These are phyloP conservation scores for Drosophila kurseongensis DNA, from an alignment of 1,140 invertebrate species.

Conservation along the genomic window DNA sequence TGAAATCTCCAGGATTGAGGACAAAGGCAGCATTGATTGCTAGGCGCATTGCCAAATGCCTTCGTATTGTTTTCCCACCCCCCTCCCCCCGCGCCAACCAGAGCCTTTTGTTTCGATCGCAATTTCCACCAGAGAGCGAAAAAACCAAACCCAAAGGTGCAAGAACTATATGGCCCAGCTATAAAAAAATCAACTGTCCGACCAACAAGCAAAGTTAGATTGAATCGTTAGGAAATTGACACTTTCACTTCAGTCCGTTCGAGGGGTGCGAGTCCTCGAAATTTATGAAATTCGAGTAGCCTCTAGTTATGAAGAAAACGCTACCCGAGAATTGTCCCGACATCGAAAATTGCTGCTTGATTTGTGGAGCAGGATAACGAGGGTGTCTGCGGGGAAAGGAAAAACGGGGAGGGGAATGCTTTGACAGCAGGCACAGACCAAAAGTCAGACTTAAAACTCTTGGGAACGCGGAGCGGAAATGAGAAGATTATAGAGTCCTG, in stretches of 20 bases:
- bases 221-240: slow-evolving; percentile 77
- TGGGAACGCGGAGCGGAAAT: slow-evolving; percentile 38
- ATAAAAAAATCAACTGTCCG: slow-evolving; percentile 58
- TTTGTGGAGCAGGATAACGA: slow-evolving; percentile 44
- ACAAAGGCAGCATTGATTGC: slow-evolving; percentile 76
- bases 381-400: slow-evolving; percentile 1
- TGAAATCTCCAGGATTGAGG: slow-evolving; percentile 62
- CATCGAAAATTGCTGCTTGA: slow-evolving; percentile 33
- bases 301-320: slow-evolving; percentile 28
- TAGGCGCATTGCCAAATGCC: slow-evolving; percentile 72
- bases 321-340: slow-evolving; percentile 30
- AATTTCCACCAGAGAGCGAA: slow-evolving; percentile 27
- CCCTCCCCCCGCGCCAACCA: slow-evolving; percentile 9
- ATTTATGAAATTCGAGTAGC: slow-evolving; percentile 50
- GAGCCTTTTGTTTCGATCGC: slow-evolving; percentile 66
- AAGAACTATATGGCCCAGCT: slow-evolving; percentile 9
- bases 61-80: slow-evolving; percentile 67
- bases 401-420: slow-evolving; percentile 42
- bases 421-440: slow-evolving; percentile 70
- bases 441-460: slow-evolving; percentile 31
- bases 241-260: slow-evolving; percentile 46
- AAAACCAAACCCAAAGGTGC: slow-evolving; percentile 45
- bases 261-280: slow-evolving; percentile 33
- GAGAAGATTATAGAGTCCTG: slow-evolving; percentile 41
- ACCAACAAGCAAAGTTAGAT: slow-evolving; percentile 68